Conservation (phyloP, 2,888 invertebrate genomes). For the Globia sparganii region DNA sequence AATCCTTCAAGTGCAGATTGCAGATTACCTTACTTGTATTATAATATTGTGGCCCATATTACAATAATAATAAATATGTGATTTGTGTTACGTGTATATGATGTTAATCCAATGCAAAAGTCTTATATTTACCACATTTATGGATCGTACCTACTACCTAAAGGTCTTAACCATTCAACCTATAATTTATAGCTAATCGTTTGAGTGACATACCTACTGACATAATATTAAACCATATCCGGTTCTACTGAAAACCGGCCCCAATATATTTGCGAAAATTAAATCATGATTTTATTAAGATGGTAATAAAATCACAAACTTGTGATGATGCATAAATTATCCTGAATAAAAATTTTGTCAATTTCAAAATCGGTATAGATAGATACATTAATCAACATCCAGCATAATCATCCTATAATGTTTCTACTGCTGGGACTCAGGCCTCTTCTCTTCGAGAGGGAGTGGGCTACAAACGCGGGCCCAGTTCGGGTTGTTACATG, state of each 20-base stretch:
- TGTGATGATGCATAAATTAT: too few relatives aligned
- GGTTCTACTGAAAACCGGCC: constrained; percentile 4
- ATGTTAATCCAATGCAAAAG: neutral
- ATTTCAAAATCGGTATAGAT: neutral
- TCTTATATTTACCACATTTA: neutral
- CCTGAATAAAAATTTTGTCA: too few relatives aligned
- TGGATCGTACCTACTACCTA: neutral
- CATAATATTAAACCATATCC: constrained; percentile 27
- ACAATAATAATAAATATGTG: constrained; percentile 10
- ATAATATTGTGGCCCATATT: neutral
- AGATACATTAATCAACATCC: neutral
- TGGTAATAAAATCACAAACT: neutral
- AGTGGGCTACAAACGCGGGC: neutral
- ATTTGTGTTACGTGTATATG: neutral
- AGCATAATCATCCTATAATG: neutral
- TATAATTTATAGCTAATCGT: constrained; percentile 2
- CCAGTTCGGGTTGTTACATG: too few relatives aligned
- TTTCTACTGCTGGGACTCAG: neutral
- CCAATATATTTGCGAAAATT: neutral
- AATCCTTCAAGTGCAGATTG: constrained; percentile 15
- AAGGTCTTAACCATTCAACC: constrained; percentile 1
- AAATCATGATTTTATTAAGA: constrained; percentile 7
- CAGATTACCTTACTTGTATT: constrained; percentile 24
- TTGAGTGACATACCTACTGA: neutral
- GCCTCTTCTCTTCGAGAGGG: neutral